These are phyloP conservation scores for Minunthozetes semirufus DNA, from an alignment of 2,888 invertebrate genomes.

Conservation along the genomic window DNA sequence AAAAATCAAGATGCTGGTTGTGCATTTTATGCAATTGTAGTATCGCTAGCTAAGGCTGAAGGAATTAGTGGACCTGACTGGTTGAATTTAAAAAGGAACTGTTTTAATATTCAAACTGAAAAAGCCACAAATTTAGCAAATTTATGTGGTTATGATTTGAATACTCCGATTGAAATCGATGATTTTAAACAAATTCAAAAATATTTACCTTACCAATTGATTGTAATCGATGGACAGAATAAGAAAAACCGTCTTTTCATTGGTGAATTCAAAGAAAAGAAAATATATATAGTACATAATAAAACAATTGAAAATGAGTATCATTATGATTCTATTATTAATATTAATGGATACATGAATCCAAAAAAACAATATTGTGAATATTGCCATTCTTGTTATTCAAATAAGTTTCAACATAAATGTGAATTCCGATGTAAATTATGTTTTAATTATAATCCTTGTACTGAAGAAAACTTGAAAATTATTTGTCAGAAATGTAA, in stretches of 20 bases:
- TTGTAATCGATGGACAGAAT: not conserved
- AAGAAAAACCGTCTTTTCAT: not conserved
- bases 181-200: not conserved
- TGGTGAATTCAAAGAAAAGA: not conserved
- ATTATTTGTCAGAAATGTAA: not conserved
- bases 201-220: conserved; percentile 6
- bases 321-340: conserved; percentile 5
- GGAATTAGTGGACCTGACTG: not conserved
- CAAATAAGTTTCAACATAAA: not conserved
- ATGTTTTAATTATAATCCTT: not conserved
- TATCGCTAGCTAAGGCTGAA: not conserved
- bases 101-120: not conserved
- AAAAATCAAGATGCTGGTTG: not conserved
- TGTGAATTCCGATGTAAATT: not conserved
- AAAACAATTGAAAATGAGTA: too few relatives aligned
- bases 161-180: not conserved
- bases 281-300: not conserved
- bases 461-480: too few relatives aligned
- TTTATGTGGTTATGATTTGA: not conserved
- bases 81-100: not conserved
- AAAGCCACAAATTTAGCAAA: not conserved
- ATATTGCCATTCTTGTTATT: not conserved
- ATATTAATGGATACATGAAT: not conserved
- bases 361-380: not conserved
- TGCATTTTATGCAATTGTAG: conserved; percentile 4